Conservation (phyloP, 2,113 vertebrate genomes). For the Macrotus californicus region DNA sequence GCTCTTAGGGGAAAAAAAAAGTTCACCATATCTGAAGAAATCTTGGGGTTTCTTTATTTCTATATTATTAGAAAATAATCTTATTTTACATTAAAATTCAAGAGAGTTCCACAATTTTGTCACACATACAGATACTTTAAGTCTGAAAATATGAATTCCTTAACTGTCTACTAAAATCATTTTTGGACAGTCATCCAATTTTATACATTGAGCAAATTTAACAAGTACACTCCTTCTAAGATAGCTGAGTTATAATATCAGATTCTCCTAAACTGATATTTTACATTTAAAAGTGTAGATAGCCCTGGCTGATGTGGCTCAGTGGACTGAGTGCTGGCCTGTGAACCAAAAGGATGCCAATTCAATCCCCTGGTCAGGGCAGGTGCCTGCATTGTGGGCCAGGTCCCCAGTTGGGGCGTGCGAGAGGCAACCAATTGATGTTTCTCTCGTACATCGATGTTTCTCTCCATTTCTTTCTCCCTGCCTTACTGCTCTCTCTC, state of each 20-base stretch:
- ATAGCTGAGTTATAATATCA: neutral
- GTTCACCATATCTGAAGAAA: neutral
- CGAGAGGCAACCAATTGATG: too few species aligned
- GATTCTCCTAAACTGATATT: neutral
- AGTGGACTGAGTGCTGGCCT: too few species aligned
- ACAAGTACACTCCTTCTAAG: neutral
- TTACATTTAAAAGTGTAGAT: neutral
- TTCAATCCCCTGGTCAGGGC: too few species aligned
- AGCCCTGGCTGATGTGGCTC: too few species aligned
- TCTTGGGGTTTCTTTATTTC: neutral
- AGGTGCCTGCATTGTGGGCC: too few species aligned
- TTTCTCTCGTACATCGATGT: too few species aligned
- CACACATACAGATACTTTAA: constrained; percentile 19
- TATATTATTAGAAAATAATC: neutral
- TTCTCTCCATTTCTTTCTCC: too few species aligned
- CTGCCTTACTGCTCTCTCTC: too few species aligned
- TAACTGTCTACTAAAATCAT: constrained; percentile 1
- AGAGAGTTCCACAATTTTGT: neutral
- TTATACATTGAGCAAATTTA: constrained; percentile 40
- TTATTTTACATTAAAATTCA: constrained; percentile 33
- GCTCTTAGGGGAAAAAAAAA: neutral
- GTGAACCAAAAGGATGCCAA: too few species aligned
- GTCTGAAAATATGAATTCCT: constrained; percentile 31
- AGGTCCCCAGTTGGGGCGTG: too few species aligned
- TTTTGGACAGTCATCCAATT: neutral